phyloP scores from a whole-genome alignment of 2,888 invertebrate genomes.

The Psylliodes chrysocephalus region DNA sequence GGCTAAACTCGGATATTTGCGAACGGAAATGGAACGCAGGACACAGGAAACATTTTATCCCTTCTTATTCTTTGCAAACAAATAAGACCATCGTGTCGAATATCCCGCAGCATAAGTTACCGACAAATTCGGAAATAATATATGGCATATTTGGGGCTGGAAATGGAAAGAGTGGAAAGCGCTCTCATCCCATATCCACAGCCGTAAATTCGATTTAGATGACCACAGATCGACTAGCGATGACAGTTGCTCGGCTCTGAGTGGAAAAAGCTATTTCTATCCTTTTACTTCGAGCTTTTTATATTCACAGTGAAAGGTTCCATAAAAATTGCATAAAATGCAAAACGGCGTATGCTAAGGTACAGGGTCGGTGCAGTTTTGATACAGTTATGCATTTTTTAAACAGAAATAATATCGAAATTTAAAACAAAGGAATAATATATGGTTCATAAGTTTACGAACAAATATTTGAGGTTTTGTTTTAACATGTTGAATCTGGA shows the following conservation, averaged over 20 bases:
- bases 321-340: conserved; percentile 40
- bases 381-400: no score
- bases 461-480: no score
- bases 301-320: conserved; percentile 37
- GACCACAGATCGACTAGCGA: conserved; percentile 58
- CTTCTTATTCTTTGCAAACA: no score
- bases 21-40: no score
- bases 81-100: no score
- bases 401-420: no score
- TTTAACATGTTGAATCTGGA: no score
- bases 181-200: conserved; percentile 56
- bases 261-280: conserved; percentile 55
- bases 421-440: no score
- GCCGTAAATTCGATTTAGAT: conserved; percentile 63
- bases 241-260: conserved; percentile 52
- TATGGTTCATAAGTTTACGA: no score
- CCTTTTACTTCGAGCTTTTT: conserved; percentile 36
- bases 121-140: conserved; percentile 63
- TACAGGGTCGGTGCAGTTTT: neutral
- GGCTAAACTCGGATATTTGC: no score
- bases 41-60: no score
- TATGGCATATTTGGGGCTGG: conserved; percentile 55
- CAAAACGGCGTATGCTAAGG: conserved; percentile 16
- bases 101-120: conserved; percentile 56
- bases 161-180: conserved; percentile 41